These are phyloP conservation scores for Remorina albescens DNA, from an alignment of 2,797 vertebrate genomes.

Conservation along the genomic window DNA sequence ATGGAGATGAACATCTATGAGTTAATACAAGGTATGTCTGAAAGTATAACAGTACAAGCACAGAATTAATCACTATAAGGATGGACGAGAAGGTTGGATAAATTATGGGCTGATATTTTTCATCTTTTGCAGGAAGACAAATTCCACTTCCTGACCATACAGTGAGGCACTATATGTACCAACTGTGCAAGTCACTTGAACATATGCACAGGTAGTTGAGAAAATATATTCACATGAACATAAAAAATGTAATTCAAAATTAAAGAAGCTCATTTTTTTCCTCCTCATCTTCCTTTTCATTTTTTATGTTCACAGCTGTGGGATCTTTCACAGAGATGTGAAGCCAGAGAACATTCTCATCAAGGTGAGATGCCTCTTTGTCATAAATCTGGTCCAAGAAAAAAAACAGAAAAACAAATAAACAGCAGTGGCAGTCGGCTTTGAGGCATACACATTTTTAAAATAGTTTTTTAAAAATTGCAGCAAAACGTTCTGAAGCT, in stretches of 20 bases:
- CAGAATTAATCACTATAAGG: not conserved
- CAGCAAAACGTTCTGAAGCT: constrained; percentile 90
- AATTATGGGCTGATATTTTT: not conserved
- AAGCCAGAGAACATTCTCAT: constrained; percentile 94
- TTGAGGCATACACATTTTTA: not conserved
- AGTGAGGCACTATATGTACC: constrained; percentile 88
- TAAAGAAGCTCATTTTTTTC: not conserved
- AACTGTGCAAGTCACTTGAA: constrained; percentile 89
- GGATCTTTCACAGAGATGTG: constrained; percentile 92
- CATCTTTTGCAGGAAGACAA: constrained; percentile 83
- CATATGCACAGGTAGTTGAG: constrained; percentile 88
- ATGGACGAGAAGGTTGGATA: not conserved
- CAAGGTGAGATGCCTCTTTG: constrained; percentile 81
- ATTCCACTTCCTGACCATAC: constrained; percentile 86
- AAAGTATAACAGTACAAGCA: not conserved
- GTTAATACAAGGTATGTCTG: constrained; percentile 87
- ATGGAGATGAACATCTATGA: constrained; percentile 96
- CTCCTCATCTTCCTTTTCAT: too few relatives aligned
- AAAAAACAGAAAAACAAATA: not conserved
- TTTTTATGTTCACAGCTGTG: constrained; percentile 88
- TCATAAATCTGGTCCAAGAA: not conserved
- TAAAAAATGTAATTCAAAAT: not conserved
- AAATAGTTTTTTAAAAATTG: constrained; percentile 5
- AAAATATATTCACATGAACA: not conserved
- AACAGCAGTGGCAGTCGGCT: not conserved